These are phyloP conservation scores for Sphaeridia pumilis DNA, from an alignment of 2,888 invertebrate genomes.

Conservation along the genomic window DNA sequence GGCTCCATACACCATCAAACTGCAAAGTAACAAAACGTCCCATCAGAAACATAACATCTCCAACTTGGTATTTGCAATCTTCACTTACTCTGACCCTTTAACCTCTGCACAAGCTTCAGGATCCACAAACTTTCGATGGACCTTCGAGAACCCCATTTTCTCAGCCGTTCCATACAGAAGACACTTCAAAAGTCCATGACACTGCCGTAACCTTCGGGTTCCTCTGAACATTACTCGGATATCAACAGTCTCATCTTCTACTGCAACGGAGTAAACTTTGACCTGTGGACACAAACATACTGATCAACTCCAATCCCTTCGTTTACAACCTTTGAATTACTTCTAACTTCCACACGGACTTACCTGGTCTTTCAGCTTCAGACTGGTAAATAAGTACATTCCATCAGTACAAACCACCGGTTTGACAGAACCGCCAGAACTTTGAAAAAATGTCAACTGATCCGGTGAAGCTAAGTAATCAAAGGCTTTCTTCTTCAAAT, in stretches of 20 bases:
- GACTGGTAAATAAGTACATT: not conserved
- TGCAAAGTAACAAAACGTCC: not conserved
- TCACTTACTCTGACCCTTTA: conserved; percentile 5
- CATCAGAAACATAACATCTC: not conserved
- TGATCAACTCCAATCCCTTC: not conserved
- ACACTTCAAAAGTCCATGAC: conserved; percentile 5
- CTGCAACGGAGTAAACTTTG: not conserved
- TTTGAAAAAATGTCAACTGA: not conserved
- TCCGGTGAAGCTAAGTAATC: not conserved
- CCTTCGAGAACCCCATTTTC: conserved; percentile 1
- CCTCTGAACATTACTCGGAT: conserved; percentile 2
- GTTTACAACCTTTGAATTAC: not conserved
- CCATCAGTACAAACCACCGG: not conserved
- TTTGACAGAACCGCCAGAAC: not conserved
- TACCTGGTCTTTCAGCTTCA: not conserved
- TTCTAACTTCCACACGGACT: not conserved
- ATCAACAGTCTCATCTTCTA: not conserved
- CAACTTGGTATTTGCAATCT: not conserved
- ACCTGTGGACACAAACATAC: not conserved
- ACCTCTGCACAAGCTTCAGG: not conserved
- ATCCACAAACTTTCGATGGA: conserved; percentile 5
- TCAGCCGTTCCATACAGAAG: not conserved
- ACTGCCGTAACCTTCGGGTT: not conserved
- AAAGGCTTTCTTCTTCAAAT: not conserved
- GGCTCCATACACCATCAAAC: conserved; percentile 8